Evolutionary conservation across 2,888 invertebrate genomes (phyloP), one percentile per base, ranked within the genome.

Genomic region (Pammene fasciana): DNA sequence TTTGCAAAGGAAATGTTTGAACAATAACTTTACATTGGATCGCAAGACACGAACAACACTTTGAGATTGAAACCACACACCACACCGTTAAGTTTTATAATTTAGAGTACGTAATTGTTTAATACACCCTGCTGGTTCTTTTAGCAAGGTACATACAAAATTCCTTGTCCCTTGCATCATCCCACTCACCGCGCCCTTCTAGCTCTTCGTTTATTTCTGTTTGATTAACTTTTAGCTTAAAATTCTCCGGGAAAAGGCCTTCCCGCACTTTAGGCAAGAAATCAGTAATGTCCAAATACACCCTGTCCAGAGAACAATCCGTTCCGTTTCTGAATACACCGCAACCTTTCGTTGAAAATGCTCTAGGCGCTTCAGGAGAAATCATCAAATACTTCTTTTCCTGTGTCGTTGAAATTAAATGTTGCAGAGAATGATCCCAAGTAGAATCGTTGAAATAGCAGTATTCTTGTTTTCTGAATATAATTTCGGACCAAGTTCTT

Each of bases 321-420:
- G 62, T 56, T 8, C 36, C 62, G 7, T 56, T 68, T 34, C n/a
- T 38, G 1, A 43, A 48, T 3, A 43, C 18, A n/a, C 68, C 68
- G 13, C 68, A 68, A 81, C 14, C 82, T 80, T 60, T 87, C 84
- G 86, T 87, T 86, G 87, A 86, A 85, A 87, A 82, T 78, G 66
- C 43, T 43, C 68, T 62, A n/a, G 68, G 62, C 10, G 43, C 68
- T 57, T 68, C 68, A 18, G 62, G 34, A 11, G 62, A 50, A 9
- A 68, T 48, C 36, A 56, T 50, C 7, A 50, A 14, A 26, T 57
- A 64, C 11, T 36, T 48, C 7, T 56, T 56, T 13, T 56, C 43
- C 5, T 41, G 34, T 7, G 62, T 57, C 56, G 26, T 62, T n/a
- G 56, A 64, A 13, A 50, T 46, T 9, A 68, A 48, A 48, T 68